Evolutionary conservation across 2,797 vertebrate genomes (phyloP).

Genomic region (Arrhamphus sclerolepis): DNA sequence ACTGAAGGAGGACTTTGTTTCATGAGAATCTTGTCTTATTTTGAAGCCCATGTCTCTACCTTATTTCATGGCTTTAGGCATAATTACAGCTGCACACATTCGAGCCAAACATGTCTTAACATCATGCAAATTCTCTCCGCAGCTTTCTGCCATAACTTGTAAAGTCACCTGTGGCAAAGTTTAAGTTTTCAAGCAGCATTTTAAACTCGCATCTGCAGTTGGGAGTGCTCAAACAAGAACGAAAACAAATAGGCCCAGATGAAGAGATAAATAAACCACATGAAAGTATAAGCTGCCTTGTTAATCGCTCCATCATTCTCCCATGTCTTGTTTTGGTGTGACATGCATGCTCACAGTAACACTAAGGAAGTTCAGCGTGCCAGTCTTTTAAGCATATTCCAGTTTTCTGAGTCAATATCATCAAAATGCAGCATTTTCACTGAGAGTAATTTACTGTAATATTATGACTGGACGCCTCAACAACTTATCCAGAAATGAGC

Average conservation of each 20-base stretch:
- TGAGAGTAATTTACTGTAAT: not conserved
- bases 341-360: not conserved
- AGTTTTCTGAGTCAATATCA: not conserved
- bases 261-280: conserved; percentile 53
- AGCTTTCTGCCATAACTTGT: conserved; percentile 51
- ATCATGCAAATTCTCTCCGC: conserved; percentile 4
- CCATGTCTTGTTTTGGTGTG: conserved; percentile 26
- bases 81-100: conserved; percentile 12
- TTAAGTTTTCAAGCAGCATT: conserved; percentile 32
- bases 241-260: conserved; percentile 43
- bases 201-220: conserved; percentile 40
- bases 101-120: too few species aligned
- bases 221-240: conserved; percentile 20
- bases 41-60: conserved; percentile 18
- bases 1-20: conserved; percentile 34
- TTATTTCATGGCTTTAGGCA: conserved; percentile 26
- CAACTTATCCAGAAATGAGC: conserved; percentile 29
- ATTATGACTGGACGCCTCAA: not conserved
- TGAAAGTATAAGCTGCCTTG: conserved; percentile 47
- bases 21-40: conserved; percentile 30
- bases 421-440: not conserved
- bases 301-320: conserved; percentile 17
- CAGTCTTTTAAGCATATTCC: too few species aligned
- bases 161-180: conserved; percentile 25
- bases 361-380: too few species aligned